Base-by-base conservation (phyloP, 2,888 invertebrate species). In the Mycalesis mineus region DNA sequence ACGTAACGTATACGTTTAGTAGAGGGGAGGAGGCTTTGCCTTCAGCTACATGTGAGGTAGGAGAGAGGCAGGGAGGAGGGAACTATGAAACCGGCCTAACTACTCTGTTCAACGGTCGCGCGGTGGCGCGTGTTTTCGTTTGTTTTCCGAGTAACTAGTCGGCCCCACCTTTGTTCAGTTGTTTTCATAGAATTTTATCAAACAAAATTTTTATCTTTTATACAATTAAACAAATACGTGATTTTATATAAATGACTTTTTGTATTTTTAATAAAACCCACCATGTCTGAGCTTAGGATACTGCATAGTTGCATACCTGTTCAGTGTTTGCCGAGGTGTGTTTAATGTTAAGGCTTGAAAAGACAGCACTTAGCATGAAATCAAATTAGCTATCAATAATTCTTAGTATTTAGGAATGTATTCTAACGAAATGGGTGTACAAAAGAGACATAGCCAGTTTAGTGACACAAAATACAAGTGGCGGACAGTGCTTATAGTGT, bases 401-500 rank as follows among this genome's bases (percentile, higher is more conserved):
- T 77, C 77, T 77, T 52, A 61, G 36, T 58, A 71, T 69, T 75
- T 66, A 73, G 81, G 83, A 82, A 77, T 84, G 75, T 83, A 81
- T 70, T 79, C 70, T 68, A 82, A 84, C 77, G 83, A 87, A 68
- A 86, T 84, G 85, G 87, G 85, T 63, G 75, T 89, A 61, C 87
- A 81, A 68, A 90, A 90, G 71, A 84, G 85, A 77, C 88, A 90
- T 66, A 89, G 89, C 70, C 89, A 90, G 73, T 90, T 89, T 68
- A 82, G 90, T 73, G 87, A 90, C 70, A 90, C 90, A 42, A 90
- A 90, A 67, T 87, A 89, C 63, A 90, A 90, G 80, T 90, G 90
- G 90, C 86, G 90, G 90, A 90, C 90, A 63, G 76, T 82, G 58
- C 69, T 81, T 68, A 65, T 78, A 55, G 65, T 75, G 61, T 63